Evolutionary conservation across 1,140 invertebrate species (phyloP).

Genomic region (Zaprionus kolodkinae): DNA sequence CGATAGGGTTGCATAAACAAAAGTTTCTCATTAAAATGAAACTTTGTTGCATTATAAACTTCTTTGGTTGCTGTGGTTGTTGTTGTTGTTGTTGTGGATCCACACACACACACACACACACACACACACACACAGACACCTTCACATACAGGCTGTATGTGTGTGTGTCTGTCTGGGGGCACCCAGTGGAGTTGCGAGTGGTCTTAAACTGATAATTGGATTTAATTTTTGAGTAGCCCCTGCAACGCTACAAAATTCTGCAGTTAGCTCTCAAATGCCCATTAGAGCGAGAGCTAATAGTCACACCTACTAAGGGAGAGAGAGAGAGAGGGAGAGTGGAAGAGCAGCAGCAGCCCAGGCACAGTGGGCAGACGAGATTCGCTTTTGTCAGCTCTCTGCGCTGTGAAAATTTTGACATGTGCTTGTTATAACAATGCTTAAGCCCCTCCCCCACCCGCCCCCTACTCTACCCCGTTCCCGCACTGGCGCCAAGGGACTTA

Average conservation of each 20-base stretch:
- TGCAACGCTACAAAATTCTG: constrained; percentile 43
- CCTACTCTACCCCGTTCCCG: not conserved
- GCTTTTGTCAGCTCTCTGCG: constrained; percentile 43
- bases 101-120: constrained; percentile 22
- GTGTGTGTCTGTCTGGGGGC: constrained; percentile 30
- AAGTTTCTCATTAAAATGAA: constrained; percentile 81
- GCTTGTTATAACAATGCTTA: constrained; percentile 71
- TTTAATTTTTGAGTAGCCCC: constrained; percentile 78
- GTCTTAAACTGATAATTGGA: constrained; percentile 82
- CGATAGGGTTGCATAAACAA: constrained; percentile 61
- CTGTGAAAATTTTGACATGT: constrained; percentile 81
- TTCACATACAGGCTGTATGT: not conserved
- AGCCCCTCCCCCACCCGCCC: not conserved
- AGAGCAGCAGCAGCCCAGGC: not conserved
- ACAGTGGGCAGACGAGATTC: constrained; percentile 28
- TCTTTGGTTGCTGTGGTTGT: constrained; percentile 36
- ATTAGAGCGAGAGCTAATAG: constrained; percentile 40
- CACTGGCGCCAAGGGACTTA: constrained; percentile 7
- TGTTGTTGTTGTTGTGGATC: constrained; percentile 35
- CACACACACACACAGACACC: constrained; percentile 18
- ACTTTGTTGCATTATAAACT: constrained; percentile 76
- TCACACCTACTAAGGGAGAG: constrained; percentile 35
- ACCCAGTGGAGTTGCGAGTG: constrained; percentile 61
- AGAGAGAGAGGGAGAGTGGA: not conserved
- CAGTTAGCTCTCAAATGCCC: constrained; percentile 34